A percentile compares a stretch with the other conserved stretches of the same genome.
Evolutionary conservation across 2,888 invertebrate genomes (phyloP).

Genomic region (Protonemura montana): DNA sequence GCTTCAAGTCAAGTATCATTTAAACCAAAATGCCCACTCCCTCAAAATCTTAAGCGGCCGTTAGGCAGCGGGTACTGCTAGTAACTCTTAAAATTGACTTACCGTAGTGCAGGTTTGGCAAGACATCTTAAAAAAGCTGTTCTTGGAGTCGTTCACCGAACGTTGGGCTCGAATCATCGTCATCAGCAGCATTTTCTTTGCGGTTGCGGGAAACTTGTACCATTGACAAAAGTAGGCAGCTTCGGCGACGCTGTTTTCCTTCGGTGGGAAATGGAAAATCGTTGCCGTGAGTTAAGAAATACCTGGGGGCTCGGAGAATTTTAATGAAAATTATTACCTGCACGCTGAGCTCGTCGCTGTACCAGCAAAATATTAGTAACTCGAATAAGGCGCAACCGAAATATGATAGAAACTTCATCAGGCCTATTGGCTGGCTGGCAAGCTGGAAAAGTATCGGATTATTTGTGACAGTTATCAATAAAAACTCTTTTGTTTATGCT

Average conservation of each 20-base stretch:
- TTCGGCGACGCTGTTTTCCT: constrained; percentile 23
- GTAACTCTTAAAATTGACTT: no score
- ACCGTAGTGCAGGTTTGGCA: constrained; percentile 34
- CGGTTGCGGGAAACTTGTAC: not conserved
- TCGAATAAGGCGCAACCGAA: constrained; percentile 25
- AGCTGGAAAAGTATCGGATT: constrained; percentile 22
- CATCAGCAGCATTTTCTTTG: constrained; percentile 20
- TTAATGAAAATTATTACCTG: not conserved
- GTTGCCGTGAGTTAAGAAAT: not conserved
- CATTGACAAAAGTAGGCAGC: constrained; percentile 14
- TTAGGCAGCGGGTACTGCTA: no score
- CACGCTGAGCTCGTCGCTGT: constrained; percentile 25
- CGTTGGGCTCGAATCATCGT: constrained; percentile 18
- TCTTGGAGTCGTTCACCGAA: not conserved
- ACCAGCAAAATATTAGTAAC: constrained; percentile 28
- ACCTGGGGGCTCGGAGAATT: no score
- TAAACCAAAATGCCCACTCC: no score
- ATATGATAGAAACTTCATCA: constrained; percentile 30
- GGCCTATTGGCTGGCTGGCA: not conserved
- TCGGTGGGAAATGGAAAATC: not conserved
- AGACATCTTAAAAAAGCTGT: constrained; percentile 20
- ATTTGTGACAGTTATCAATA: no score
- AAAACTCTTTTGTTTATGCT: no score
- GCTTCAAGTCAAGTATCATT: no score
- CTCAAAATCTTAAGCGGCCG: no score